A percentile compares a stretch with the other conserved stretches of the same genome.
Conservation (phyloP, 2,888 invertebrate species). For the Habroteleia sp. region DNA sequence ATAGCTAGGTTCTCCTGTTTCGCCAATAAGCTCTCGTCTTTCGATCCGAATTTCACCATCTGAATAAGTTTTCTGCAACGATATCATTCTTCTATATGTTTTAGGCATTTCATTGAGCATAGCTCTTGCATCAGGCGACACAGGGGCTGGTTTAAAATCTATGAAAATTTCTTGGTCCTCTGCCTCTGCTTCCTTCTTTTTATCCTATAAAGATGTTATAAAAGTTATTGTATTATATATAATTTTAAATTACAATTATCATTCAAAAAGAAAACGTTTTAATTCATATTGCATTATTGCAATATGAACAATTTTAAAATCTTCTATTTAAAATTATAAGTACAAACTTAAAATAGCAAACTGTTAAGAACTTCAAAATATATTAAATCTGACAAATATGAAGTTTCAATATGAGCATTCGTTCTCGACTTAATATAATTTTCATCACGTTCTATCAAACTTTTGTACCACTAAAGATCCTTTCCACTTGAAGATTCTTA, state of each 20-base stretch:
- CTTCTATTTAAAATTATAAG: slow-evolving; percentile 10
- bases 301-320: too few relatives aligned
- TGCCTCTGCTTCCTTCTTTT: slow-evolving; percentile 81
- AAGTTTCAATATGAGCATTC: slow-evolving; percentile 19
- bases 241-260: too few relatives aligned
- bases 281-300: too few relatives aligned
- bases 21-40: slow-evolving; percentile 79
- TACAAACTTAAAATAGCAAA: slow-evolving; percentile 2
- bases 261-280: too few relatives aligned
- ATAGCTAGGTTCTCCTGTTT: slow-evolving; percentile 80
- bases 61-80: slow-evolving; percentile 88
- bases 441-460: slow-evolving; percentile 12
- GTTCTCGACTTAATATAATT: slow-evolving; percentile 26
- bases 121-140: slow-evolving; percentile 84
- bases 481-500: slow-evolving; percentile 21
- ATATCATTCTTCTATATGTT: slow-evolving; percentile 81
- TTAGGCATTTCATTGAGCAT: slow-evolving; percentile 75
- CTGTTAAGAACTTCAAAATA: slow-evolving; percentile 15
- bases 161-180: slow-evolving; percentile 92
- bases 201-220: slow-evolving; percentile 59
- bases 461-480: slow-evolving; percentile 6
- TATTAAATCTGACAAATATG: slow-evolving; percentile 18
- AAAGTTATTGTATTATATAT: too few relatives aligned
- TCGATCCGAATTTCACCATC: slow-evolving; percentile 88
- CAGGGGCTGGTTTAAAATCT: slow-evolving; percentile 90